Evolutionary conservation across 2,888 invertebrate genomes (phyloP).

Genomic region (Drosophila phalerata): DNA sequence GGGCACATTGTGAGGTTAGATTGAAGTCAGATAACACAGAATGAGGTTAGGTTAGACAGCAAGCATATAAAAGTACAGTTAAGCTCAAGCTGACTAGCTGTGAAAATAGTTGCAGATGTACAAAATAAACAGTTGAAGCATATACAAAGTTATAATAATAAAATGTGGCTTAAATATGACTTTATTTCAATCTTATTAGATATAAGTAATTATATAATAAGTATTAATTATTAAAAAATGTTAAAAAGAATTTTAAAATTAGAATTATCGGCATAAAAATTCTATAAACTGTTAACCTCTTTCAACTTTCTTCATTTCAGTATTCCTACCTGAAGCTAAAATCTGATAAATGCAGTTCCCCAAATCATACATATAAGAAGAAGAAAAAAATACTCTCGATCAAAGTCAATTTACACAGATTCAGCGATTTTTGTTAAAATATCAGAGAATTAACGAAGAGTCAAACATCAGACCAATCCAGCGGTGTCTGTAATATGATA

Average conservation of each 20-base stretch:
- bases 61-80: conserved; percentile 19
- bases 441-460: conserved; percentile 11
- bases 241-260: too few species aligned
- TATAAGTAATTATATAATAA: too few species aligned
- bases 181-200: too few species aligned
- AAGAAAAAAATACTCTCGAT: conserved; percentile 40
- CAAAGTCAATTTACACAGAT: conserved; percentile 60
- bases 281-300: background rate
- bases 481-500: conserved; percentile 64
- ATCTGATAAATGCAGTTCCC: background rate
- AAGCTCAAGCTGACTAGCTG: background rate
- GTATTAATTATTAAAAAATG: too few species aligned
- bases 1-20: conserved; percentile 38
- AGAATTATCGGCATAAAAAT: background rate
- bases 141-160: background rate
- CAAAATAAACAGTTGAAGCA: background rate
- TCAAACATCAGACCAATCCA: conserved; percentile 36
- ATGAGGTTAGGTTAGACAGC: conserved; percentile 29
- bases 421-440: conserved; percentile 58
- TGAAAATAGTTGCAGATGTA: background rate
- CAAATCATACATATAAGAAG: background rate
- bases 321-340: background rate
- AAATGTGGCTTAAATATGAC: too few species aligned
- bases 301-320: background rate
- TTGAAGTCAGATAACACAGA: conserved; percentile 32